Evolutionary conservation across 2,797 vertebrate genomes (phyloP), one percentile per base, ranked within the genome.

Genomic region (Eurystomus glaucurus): DNA sequence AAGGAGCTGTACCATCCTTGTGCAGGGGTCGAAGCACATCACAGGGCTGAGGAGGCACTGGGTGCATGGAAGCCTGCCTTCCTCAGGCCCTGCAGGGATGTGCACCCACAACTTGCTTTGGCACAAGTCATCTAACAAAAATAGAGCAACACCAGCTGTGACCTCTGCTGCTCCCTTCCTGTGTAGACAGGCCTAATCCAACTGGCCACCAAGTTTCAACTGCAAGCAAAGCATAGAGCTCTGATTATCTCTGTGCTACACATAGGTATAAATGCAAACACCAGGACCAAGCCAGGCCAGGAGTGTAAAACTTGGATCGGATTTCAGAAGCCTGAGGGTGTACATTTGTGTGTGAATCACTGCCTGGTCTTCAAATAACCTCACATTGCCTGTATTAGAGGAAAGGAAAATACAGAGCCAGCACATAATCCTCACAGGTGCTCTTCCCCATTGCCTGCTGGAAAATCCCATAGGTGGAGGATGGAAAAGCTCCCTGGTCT

Each of bases 41-140:
- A 39, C 3, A 0, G 4, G 13, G 22, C 11, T 9, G 21, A n/a
- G 2, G 0, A 1, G 58, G 31, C 2, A 28, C 8, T 25, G 1
- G 1, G 51, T 75, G 48, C 61, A 25, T 1, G 0, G 37, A 17
- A 74, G 16, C 6, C 52, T 54, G 81, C 31, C 21, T 58, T 4
- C 29, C 28, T 19, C 60, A 16, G 14, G 45, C 33, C 33, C 0
- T 2, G 6, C 80, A 77, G 31, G 28, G 50, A 13, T 65, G n/a
- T 2, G 21, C 76, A 37, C 61, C 65, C 46, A 25, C 35, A 48
- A 25, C 29, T 43, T 6, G 4, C 7, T 43, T 41, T 15, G 25
- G 15, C 23, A 60, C 23, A 61, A 55, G 33, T 29, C 11, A 37
- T 10, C 33, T 7, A 57, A 14, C 37, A n/a, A 22, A 82, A 80